These are phyloP conservation scores for Pocillopora verrucosa DNA, from an alignment of 64 coral and sea anemone genomes.

Conservation along the genomic window DNA sequence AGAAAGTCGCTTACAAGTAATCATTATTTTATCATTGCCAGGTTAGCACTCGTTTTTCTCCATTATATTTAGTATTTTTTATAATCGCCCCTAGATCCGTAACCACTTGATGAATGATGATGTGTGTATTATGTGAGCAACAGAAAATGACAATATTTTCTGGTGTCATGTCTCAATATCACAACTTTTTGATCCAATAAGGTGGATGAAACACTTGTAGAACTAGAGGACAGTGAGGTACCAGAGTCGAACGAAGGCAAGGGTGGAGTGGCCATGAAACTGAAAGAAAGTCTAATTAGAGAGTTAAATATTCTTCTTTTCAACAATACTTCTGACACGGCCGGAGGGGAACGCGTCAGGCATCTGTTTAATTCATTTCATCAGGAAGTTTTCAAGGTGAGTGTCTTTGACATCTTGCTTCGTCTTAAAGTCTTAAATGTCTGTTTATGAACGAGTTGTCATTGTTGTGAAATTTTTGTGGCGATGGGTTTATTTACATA, in stretches of 20 bases:
- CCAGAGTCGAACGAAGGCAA: slow-evolving; percentile 50
- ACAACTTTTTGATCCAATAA: background rate
- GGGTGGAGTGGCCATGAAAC: slow-evolving; percentile 43
- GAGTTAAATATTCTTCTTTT: slow-evolving; percentile 58
- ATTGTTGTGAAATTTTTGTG: no score
- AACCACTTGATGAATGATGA: no score
- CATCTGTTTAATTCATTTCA: slow-evolving; percentile 49
- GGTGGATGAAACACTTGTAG: slow-evolving; percentile 57
- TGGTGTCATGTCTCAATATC: no score
- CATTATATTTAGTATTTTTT: no score
- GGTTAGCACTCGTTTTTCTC: no score
- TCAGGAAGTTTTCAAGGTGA: slow-evolving; percentile 16
- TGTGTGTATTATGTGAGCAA: no score
- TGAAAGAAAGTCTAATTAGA: slow-evolving; percentile 49
- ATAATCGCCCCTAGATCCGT: no score
- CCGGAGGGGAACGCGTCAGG: slow-evolving; percentile 68
- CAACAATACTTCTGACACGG: slow-evolving; percentile 58
- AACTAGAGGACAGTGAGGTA: slow-evolving; percentile 47
- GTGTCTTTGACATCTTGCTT: background rate
- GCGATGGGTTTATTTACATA: no score
- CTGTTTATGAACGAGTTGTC: no score
- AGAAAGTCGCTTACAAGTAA: background rate
- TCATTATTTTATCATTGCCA: no score
- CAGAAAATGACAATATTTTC: no score
- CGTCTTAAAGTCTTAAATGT: no score